Conservation (phyloP, 1,140 invertebrate genomes). For the Zaprionus nigranus region DNA sequence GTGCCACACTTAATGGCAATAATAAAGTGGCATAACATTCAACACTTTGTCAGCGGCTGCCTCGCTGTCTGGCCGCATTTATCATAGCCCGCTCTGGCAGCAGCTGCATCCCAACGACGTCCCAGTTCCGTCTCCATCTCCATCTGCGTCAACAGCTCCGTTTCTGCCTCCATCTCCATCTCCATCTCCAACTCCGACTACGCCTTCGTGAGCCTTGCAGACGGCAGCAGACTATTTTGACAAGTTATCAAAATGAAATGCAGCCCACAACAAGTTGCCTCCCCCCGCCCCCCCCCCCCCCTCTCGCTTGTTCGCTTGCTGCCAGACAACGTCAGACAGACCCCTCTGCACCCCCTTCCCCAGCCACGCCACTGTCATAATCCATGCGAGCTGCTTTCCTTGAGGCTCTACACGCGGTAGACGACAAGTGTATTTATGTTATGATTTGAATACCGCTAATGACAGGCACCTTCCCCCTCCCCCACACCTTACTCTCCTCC, state of each 20-base stretch:
- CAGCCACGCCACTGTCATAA: slow-evolving; percentile 63
- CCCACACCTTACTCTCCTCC: too few species aligned
- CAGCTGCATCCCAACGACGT: background rate
- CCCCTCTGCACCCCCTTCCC: background rate
- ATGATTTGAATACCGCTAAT: slow-evolving; percentile 84
- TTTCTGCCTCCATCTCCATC: background rate
- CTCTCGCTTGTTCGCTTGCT: background rate
- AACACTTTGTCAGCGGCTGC: slow-evolving; percentile 80
- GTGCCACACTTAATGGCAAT: slow-evolving; percentile 68
- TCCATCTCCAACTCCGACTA: slow-evolving; percentile 1
- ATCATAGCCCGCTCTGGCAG: slow-evolving; percentile 54
- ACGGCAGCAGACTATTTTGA: slow-evolving; percentile 77
- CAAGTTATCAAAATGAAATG: slow-evolving; percentile 83
- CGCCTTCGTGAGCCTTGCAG: background rate
- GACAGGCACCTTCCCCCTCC: slow-evolving; percentile 53
- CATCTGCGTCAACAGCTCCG: background rate
- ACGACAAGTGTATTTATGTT: slow-evolving; percentile 84
- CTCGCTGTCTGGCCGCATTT: slow-evolving; percentile 73
- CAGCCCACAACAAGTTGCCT: slow-evolving; percentile 73
- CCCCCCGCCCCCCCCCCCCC: background rate
- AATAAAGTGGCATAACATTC: slow-evolving; percentile 79
- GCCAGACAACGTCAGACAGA: slow-evolving; percentile 17
- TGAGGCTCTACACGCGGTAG: slow-evolving; percentile 48
- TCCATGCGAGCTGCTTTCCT: slow-evolving; percentile 24
- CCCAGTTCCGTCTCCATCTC: background rate